Evolutionary conservation across 2,113 vertebrate genomes (phyloP).

Genomic region (Ascaphus truei): DNA sequence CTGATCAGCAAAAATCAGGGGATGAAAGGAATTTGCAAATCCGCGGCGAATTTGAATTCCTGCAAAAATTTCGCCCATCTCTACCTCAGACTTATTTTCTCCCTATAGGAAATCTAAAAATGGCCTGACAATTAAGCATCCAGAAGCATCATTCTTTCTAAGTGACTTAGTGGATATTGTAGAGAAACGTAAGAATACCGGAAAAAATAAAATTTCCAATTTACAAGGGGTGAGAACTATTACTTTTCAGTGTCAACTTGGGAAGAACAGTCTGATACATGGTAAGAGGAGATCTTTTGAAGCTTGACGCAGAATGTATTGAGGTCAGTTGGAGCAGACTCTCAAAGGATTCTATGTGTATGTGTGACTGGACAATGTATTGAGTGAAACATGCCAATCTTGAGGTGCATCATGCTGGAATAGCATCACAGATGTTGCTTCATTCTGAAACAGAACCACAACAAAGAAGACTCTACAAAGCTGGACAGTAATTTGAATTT

Average conservation of each 20-base stretch:
- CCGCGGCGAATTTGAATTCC: too few relatives aligned
- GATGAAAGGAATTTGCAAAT: too few relatives aligned
- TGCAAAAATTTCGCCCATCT: too few relatives aligned
- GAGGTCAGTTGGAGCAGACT: conserved; percentile 24
- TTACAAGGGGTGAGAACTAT: conserved; percentile 31
- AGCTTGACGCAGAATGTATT: conserved; percentile 36
- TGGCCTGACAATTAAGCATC: conserved; percentile 13
- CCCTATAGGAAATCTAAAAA: not conserved
- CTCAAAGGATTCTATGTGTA: conserved; percentile 26
- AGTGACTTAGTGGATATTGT: not conserved
- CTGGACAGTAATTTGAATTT: not conserved
- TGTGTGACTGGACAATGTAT: conserved; percentile 37
- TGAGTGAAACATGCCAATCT: conserved; percentile 26
- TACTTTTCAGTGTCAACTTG: conserved; percentile 32
- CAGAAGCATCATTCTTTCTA: not conserved
- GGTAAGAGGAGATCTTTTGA: conserved; percentile 32
- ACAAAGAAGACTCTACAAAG: conserved; percentile 19
- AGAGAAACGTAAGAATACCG: conserved; percentile 14
- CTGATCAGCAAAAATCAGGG: too few relatives aligned
- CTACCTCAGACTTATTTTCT: conserved; percentile 1
- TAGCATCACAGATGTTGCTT: conserved; percentile 7
- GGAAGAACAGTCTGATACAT: conserved; percentile 23
- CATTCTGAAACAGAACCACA: not conserved
- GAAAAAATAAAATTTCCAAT: conserved; percentile 33
- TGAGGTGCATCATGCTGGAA: conserved; percentile 22